Base-by-base conservation (phyloP, 2,113 vertebrate species). In the Catharus bicknelli region DNA sequence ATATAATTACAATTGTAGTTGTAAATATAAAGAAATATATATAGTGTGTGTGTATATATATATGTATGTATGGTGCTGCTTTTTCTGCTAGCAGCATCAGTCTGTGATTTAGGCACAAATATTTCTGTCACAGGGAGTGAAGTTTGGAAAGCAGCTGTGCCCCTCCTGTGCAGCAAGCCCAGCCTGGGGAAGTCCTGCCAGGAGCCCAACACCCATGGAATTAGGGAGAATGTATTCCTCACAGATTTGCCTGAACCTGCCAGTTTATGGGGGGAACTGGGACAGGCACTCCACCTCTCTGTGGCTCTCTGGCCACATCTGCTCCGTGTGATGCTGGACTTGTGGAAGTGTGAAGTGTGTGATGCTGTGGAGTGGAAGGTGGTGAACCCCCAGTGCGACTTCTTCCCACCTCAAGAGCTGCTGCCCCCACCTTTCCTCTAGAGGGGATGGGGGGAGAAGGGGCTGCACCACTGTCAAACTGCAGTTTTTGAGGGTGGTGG, bases 321-420 rank as follows among this genome's bases (percentile, higher is more conserved):
- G 1, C 85, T 40, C 2, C 0, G 2, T 10, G 11, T 16, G 73
- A 22, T 45, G 61, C 77, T 1, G 1, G 50, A 73, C 34, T 61
- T 0, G 0, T 26, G 40, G 40, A 12, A 40, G 13, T 40, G 40
- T 40, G 11, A 40, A 40, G 40, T 40, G 40, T 40, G 40, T 40
- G 40, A 40, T 40, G 40, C 40, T 40, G 40, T 40, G 47, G 61
- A 15, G 26, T 12, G 43, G n/a, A 27, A 47, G 45, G n/a, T 9
- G 27, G 20, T 5, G 19, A 75, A 13, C 16, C 8, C 38, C 32
- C 13, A 0, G 7, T 9, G 30, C 58, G 0, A 0, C 7, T 0
- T 0, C 66, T 66, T 59, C n/a, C 10, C 18, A 22, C 40, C 50
- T 72, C 48, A 2, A 20, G 40, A 22, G 29, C 5, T 29, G 17